Percentiles rank a stretch among this genome's conserved stretches.
These are phyloP conservation scores for Lithophane socia DNA, from an alignment of 2,888 invertebrate species.

Conservation along the genomic window DNA sequence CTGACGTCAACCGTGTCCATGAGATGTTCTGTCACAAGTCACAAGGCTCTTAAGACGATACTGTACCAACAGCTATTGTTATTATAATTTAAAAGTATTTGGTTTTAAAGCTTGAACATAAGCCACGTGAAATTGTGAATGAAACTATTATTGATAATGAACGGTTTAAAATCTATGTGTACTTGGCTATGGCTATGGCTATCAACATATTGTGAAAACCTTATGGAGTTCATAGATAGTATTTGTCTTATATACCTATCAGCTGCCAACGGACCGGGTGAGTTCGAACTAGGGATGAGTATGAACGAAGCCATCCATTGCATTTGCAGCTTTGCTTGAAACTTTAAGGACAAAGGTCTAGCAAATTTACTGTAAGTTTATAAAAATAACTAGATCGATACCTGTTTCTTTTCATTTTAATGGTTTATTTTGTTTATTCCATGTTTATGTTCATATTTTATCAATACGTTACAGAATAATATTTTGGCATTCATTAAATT, in stretches of 20 bases:
- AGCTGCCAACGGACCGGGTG: too few relatives aligned
- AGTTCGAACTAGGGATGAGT: too few relatives aligned
- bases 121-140: background rate
- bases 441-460: background rate
- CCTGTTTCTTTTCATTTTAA: background rate
- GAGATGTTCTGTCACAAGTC: constrained; percentile 67
- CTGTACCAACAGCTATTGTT: constrained; percentile 40
- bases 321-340: background rate
- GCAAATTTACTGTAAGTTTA: background rate
- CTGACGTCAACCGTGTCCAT: constrained; percentile 75
- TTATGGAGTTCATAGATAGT: background rate
- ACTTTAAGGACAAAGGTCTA: background rate
- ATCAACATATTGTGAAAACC: background rate
- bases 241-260: background rate
- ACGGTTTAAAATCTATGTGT: background rate
- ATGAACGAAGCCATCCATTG: too few relatives aligned
- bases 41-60: constrained; percentile 55
- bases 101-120: background rate
- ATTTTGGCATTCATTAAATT: background rate
- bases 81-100: constrained; percentile 35
- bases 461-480: background rate
- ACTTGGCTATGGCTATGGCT: background rate
- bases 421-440: constrained; percentile 7
- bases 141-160: background rate
- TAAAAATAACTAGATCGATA: background rate